Conservation (phyloP, 2,797 vertebrate genomes). For the Pipistrellus pygmaeus region DNA sequence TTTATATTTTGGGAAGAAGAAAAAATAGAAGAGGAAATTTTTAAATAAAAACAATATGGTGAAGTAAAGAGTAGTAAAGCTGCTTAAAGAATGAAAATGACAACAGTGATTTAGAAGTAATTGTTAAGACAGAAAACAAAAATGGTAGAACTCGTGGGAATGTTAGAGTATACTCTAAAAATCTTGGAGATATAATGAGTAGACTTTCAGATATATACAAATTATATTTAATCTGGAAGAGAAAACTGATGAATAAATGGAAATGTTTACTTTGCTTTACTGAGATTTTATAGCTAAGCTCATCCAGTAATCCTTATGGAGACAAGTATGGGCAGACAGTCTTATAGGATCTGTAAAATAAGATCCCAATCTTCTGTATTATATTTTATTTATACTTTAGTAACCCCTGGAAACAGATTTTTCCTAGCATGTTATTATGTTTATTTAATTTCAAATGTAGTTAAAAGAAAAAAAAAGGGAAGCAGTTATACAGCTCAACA, state of each 20-base stretch:
- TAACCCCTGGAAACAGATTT: slow-evolving; percentile 56
- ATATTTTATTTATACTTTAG: slow-evolving; percentile 53
- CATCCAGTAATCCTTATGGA: not conserved
- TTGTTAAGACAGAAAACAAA: not conserved
- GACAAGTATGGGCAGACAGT: not conserved
- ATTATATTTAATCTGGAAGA: not conserved
- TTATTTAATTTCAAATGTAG: slow-evolving; percentile 67
- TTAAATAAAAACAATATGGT: not conserved
- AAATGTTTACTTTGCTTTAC: not conserved
- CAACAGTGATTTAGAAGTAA: not conserved
- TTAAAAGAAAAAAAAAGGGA: not conserved
- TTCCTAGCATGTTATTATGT: slow-evolving; percentile 32
- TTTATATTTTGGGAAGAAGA: not conserved
- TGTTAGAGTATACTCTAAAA: not conserved
- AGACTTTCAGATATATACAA: not conserved
- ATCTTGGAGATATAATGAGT: not conserved
- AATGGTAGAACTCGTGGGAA: not conserved
- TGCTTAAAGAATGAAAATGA: not conserved
- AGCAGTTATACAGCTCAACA: not conserved
- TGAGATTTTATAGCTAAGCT: not conserved
- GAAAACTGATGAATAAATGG: not conserved
- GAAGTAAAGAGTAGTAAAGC: not conserved
- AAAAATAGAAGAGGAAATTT: not conserved
- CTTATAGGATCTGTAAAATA: not conserved
- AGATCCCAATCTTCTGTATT: not conserved